Evolutionary conservation across 2,888 invertebrate genomes (phyloP), one percentile per base, ranked within the genome.

Genomic region (Priocnemis perturbator): DNA sequence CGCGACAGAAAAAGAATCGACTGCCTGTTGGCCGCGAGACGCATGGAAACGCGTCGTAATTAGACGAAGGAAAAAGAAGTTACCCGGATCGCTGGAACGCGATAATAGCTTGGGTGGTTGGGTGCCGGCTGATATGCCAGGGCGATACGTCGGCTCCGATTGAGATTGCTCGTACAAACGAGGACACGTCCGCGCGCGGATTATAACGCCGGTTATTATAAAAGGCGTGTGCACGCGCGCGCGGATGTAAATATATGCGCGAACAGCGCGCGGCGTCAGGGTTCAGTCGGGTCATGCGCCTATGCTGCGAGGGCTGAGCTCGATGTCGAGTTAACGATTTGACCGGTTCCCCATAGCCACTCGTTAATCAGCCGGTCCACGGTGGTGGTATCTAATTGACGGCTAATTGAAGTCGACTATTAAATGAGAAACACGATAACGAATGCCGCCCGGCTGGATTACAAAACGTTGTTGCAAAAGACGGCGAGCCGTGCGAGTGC

Each of bases 351-450:
- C n/a, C 71, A 2, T 20, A 73, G 71, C 69, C 66, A 71, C 76
- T 76, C 78, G 80, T 80, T 80, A 78, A 79, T 79, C 78, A 77
- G 78, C 67, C 64, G 21, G 65, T 69, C 19, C 37, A 50, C 66
- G 64, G 64, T 69, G 74, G 77, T 79, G 79, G 70, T 77, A 76
- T 77, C 77, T 80, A 79, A 78, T 79, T 80, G 79, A 80, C 80
- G 80, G 76, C 78, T 79, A 79, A 79, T 79, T 78, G 79, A 76
- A 77, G 70, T 71, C 67, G 74, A 76, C 73, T 73, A 74, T 74
- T 79, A 81, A 80, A 80, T 68, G 79, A 76, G 78, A 80, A 76
- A 79, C 74, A 70, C 74, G 80, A 80, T 77, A 78, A 73, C 76
- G 72, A 68, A 77, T 73, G 19, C 60, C 53, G 69, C 52, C 57